Evolutionary conservation across 2,113 vertebrate species (phyloP).

Genomic region (Columba livia): DNA sequence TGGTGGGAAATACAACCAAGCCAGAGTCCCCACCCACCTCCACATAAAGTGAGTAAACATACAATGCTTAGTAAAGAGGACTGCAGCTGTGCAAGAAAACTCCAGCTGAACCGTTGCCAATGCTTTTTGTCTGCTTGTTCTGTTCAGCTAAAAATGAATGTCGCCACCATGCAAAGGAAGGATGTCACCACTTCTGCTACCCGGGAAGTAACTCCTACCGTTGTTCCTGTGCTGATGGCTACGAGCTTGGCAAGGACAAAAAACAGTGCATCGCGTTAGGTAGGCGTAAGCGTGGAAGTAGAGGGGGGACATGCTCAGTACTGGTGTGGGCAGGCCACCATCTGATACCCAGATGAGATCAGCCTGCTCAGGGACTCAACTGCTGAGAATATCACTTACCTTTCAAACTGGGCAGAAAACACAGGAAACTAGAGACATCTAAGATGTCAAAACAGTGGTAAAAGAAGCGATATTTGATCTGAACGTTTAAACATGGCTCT

Average conservation of each 20-base stretch:
- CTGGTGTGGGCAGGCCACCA: neutral
- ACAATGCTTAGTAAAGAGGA: neutral
- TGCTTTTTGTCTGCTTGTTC: neutral
- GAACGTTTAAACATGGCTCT: neutral
- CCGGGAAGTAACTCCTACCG: conserved; percentile 44
- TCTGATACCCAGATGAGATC: neutral
- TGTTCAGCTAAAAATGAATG: conserved; percentile 79
- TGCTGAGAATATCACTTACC: neutral
- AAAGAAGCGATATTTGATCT: neutral
- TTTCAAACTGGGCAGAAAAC: neutral
- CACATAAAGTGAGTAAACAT: neutral
- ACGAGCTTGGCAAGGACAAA: conserved; percentile 76
- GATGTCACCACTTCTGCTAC: conserved; percentile 89
- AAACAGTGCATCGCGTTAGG: conserved; percentile 81
- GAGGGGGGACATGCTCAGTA: neutral
- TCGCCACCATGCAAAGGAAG: conserved; percentile 68
- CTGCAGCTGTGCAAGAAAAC: neutral
- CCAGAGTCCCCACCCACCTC: neutral
- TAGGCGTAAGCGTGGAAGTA: conserved; percentile 21
- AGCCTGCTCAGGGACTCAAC: neutral
- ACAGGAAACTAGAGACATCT: neutral
- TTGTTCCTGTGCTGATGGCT: conserved; percentile 85
- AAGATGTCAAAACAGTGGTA: neutral
- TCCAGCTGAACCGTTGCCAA: neutral
- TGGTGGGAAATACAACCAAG: neutral